Evolutionary conservation across 2,888 invertebrate species (phyloP).

Genomic region (Philereme vetulata): DNA sequence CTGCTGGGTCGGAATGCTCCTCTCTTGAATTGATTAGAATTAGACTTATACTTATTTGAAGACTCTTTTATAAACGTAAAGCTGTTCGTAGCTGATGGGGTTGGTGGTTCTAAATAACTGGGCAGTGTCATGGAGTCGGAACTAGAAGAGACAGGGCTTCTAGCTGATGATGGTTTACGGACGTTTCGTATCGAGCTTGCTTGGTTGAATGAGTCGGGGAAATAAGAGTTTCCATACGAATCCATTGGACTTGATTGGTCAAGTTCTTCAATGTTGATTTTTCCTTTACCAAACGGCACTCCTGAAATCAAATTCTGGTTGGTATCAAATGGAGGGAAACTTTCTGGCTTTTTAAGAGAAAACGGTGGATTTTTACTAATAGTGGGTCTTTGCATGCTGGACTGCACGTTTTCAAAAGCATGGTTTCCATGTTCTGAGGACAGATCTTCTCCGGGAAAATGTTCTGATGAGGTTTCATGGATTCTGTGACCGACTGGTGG

Average conservation of each 20-base stretch:
- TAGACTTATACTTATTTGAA: slow-evolving; percentile 63
- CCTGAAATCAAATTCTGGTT: slow-evolving; percentile 70
- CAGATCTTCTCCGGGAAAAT: slow-evolving; percentile 83
- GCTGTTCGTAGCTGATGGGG: slow-evolving; percentile 65
- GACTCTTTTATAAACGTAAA: slow-evolving; percentile 66
- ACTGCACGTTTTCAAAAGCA: slow-evolving; percentile 76
- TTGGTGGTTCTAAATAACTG: slow-evolving; percentile 78
- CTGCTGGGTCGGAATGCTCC: slow-evolving; percentile 66
- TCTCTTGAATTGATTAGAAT: slow-evolving; percentile 67
- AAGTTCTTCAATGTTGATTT: slow-evolving; percentile 61
- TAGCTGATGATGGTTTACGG: slow-evolving; percentile 59
- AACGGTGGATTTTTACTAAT: slow-evolving; percentile 64
- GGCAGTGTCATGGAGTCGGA: slow-evolving; percentile 70
- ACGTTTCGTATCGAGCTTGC: slow-evolving; percentile 69
- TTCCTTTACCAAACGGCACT: slow-evolving; percentile 57
- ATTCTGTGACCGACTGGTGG: slow-evolving; percentile 85
- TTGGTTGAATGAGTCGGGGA: slow-evolving; percentile 74
- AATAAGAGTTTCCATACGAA: slow-evolving; percentile 74
- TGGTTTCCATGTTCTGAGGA: slow-evolving; percentile 75
- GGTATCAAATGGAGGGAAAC: slow-evolving; percentile 63
- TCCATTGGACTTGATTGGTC: slow-evolving; percentile 60
- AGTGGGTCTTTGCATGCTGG: slow-evolving; percentile 64
- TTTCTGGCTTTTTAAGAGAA: slow-evolving; percentile 63
- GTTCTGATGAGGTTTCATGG: slow-evolving; percentile 77
- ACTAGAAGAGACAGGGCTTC: slow-evolving; percentile 51